phyloP scores from a whole-genome alignment of 2,888 invertebrate genomes.

The Dicroscelio sp. region DNA sequence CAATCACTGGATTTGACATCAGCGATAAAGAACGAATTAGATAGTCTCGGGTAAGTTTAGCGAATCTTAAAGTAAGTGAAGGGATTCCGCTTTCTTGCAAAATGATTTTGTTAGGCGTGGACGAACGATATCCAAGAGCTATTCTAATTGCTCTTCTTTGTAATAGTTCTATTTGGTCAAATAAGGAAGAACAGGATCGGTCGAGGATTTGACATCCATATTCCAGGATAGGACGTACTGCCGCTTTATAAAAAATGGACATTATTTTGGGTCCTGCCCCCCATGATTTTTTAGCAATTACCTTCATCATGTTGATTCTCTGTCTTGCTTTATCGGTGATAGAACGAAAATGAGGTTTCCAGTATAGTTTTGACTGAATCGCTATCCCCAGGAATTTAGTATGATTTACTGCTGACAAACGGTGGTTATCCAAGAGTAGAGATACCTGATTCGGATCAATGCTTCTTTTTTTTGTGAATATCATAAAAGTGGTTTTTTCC shows the following conservation, averaged over 20 bases:
- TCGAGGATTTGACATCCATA: slow-evolving; percentile 3
- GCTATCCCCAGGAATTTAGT: slow-evolving; percentile 4
- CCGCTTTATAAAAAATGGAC: slow-evolving; percentile 29
- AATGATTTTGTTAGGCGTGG: background rate
- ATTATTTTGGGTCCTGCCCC: slow-evolving; percentile 51
- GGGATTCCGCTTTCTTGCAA: background rate
- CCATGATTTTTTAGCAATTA: slow-evolving; percentile 26
- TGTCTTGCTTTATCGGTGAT: background rate
- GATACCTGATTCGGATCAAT: background rate
- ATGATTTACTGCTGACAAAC: background rate
- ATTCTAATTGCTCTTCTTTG: slow-evolving; percentile 19
- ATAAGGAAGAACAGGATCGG: background rate
- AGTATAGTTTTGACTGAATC: slow-evolving; percentile 1
- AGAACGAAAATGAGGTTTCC: background rate
- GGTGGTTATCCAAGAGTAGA: background rate
- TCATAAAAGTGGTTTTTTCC: slow-evolving; percentile 16
- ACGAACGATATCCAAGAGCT: background rate
- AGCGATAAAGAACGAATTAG: no score
- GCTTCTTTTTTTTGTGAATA: slow-evolving; percentile 16
- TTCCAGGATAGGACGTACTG: background rate
- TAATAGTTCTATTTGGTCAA: background rate
- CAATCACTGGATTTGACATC: background rate
- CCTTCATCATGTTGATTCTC: slow-evolving; percentile 32
- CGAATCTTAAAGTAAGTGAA: background rate
- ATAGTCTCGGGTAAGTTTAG: background rate